Evolutionary conservation across 2,797 vertebrate genomes (phyloP).

Genomic region (Falco naumanni): DNA sequence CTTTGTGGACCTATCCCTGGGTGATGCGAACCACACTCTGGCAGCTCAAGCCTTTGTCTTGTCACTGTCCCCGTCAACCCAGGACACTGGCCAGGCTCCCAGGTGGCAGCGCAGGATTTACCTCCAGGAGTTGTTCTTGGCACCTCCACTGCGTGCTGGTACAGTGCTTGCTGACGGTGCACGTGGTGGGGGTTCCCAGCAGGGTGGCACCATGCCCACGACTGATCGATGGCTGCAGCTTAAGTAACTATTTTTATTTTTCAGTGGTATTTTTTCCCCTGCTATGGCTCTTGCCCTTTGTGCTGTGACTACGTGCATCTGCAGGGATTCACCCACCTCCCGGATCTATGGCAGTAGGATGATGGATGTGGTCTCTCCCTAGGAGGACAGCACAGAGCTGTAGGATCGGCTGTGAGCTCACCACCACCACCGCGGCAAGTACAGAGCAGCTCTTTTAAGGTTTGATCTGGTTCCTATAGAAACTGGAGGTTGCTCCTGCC

Average conservation of each 20-base stretch:
- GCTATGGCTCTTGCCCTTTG: not conserved
- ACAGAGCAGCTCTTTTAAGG: not conserved
- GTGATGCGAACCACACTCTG: accelerated
- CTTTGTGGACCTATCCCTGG: accelerated
- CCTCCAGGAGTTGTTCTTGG: not conserved
- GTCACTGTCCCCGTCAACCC: not conserved
- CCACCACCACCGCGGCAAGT: not conserved
- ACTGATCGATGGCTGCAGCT: not conserved
- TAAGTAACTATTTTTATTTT: slow-evolving; percentile 11
- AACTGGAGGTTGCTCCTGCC: not conserved
- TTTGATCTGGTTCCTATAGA: slow-evolving; percentile 50
- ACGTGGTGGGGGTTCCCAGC: not conserved
- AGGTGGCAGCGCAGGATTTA: not conserved
- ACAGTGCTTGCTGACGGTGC: not conserved
- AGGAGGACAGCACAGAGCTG: not conserved
- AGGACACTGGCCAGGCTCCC: accelerated
- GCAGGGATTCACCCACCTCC: accelerated
- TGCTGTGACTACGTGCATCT: not conserved
- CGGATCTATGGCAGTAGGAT: not conserved
- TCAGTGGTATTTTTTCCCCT: not conserved
- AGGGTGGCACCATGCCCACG: not conserved
- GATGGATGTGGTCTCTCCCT: not conserved
- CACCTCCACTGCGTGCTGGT: not conserved
- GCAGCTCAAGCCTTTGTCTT: not conserved
- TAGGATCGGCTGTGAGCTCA: not conserved